phyloP scores from a whole-genome alignment of 2,113 vertebrate genomes.

The Burhinus bistriatus region DNA sequence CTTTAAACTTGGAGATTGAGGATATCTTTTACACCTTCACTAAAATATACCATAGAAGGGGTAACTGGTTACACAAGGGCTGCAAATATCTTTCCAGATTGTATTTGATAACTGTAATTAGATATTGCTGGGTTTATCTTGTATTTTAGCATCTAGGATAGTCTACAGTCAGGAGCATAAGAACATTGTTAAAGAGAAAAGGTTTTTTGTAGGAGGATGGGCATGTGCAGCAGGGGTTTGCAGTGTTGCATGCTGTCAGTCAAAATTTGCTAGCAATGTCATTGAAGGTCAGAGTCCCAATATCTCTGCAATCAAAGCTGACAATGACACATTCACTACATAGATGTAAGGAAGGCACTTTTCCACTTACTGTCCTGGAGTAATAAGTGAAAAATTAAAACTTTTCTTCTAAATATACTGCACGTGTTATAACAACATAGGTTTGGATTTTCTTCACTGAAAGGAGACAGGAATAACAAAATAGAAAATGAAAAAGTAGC shows the following conservation, averaged over 20 bases:
- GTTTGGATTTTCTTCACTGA: not conserved
- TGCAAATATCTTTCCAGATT: not conserved
- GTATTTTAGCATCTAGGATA: not conserved
- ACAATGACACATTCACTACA: conserved; percentile 46
- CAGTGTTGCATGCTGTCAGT: conserved; percentile 66
- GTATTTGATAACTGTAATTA: not conserved
- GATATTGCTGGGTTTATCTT: not conserved
- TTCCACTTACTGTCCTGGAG: not conserved
- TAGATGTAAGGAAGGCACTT: conserved; percentile 46
- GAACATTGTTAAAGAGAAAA: conserved; percentile 2
- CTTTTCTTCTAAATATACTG: conserved; percentile 13
- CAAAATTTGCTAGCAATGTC: conserved; percentile 74
- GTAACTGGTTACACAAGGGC: not conserved
- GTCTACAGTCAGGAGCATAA: not conserved
- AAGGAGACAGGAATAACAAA: not conserved
- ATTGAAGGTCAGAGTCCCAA: conserved; percentile 74
- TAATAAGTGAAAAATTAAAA: conserved; percentile 36
- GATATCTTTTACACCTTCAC: not conserved
- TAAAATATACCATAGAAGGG: not conserved
- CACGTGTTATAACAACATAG: not conserved
- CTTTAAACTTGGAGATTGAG: not conserved
- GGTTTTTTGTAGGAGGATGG: conserved; percentile 43
- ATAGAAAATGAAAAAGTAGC: not conserved
- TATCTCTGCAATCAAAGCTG: conserved; percentile 68
- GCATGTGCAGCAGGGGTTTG: conserved; percentile 37